These are phyloP conservation scores for Leucophenga montana DNA, from an alignment of 2,888 invertebrate species.

Conservation along the genomic window DNA sequence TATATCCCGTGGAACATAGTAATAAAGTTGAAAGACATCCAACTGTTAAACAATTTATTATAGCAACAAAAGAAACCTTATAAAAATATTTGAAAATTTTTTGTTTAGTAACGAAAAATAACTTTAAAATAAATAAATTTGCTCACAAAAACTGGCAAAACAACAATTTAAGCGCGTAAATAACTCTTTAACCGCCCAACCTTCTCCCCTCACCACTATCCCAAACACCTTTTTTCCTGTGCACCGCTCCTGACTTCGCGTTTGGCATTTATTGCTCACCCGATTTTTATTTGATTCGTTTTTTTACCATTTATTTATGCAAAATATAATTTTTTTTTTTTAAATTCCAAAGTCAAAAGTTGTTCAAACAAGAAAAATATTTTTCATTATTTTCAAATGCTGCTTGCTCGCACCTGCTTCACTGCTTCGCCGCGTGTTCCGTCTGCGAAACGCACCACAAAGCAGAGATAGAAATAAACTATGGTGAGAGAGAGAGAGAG, in stretches of 20 bases:
- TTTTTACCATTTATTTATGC: conserved; percentile 7
- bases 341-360: conserved; percentile 26
- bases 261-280: background rate
- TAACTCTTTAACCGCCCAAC: background rate
- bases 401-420: background rate
- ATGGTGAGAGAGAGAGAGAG: background rate
- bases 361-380: conserved; percentile 21
- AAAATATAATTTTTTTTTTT: background rate
- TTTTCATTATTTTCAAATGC: conserved; percentile 12
- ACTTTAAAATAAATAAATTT: background rate
- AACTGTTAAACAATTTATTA: no score
- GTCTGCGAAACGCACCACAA: no score
- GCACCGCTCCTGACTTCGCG: background rate
- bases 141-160: conserved; percentile 7
- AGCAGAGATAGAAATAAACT: no score
- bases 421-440: background rate
- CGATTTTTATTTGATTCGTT: background rate
- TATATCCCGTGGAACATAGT: no score
- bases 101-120: no score
- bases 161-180: conserved; percentile 15
- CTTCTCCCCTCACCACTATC: no score
- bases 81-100: no score
- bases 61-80: no score
- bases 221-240: no score
- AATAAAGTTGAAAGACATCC: no score